Percentiles rank a stretch among this genome's conserved stretches.
phyloP scores from a whole-genome alignment of 2,113 vertebrate species.

The Strigops habroptila region DNA sequence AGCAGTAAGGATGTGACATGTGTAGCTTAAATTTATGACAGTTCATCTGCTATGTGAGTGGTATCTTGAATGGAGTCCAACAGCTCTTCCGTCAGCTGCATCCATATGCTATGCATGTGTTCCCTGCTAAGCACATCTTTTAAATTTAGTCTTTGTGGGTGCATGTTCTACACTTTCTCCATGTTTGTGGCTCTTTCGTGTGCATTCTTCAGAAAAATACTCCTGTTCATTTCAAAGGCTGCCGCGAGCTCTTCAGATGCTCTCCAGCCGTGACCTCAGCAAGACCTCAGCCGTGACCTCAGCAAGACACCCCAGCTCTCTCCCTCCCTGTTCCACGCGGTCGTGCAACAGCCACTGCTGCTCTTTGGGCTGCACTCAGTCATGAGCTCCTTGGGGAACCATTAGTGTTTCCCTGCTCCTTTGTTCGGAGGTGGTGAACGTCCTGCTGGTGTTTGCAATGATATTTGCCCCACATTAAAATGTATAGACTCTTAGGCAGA shows the following conservation, averaged over 20 bases:
- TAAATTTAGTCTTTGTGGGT: slow-evolving; percentile 79
- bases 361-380: neutral
- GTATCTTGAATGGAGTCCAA: slow-evolving; percentile 72
- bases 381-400: neutral
- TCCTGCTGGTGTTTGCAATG: neutral
- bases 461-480: neutral
- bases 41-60: slow-evolving; percentile 73
- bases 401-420: neutral
- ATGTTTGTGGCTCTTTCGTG: slow-evolving; percentile 40
- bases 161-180: slow-evolving; percentile 70
- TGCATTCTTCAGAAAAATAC: slow-evolving; percentile 65
- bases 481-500: neutral
- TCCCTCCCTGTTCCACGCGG: fast-evolving
- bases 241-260: neutral
- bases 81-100: slow-evolving; percentile 71
- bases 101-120: slow-evolving; percentile 77
- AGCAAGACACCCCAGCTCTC: neutral
- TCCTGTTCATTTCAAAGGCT: slow-evolving; percentile 61
- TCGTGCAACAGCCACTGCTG: fast-evolving
- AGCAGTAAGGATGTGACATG: slow-evolving; percentile 62
- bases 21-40: slow-evolving; percentile 66
- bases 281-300: neutral
- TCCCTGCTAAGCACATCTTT: slow-evolving; percentile 75
- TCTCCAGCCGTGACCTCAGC: neutral
- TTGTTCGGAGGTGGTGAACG: neutral